Conservation (phyloP, 2,888 invertebrate species). For the Orchesella flavescens region DNA sequence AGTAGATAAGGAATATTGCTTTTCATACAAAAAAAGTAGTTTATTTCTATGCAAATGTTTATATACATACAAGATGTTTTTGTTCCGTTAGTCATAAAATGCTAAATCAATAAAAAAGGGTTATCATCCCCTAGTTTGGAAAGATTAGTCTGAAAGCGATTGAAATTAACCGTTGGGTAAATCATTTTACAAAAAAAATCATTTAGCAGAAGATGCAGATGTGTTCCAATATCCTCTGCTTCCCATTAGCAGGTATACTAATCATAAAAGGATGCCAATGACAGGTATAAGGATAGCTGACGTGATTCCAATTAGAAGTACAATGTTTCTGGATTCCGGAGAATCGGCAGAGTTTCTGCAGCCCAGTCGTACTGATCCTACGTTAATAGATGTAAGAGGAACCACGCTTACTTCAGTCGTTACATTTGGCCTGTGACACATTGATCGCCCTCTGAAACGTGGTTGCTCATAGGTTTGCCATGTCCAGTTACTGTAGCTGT, state of each 20-base stretch:
- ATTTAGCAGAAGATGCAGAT: no score
- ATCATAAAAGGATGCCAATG: slow-evolving; percentile 36
- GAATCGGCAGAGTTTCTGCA: slow-evolving; percentile 32
- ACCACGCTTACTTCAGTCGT: slow-evolving; percentile 25
- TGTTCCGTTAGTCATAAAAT: no score
- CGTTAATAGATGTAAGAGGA: background rate
- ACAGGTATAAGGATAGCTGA: slow-evolving; percentile 10
- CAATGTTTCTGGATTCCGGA: background rate
- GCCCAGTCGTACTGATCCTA: slow-evolving; percentile 48
- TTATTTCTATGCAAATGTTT: no score
- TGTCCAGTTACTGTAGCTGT: slow-evolving; percentile 56
- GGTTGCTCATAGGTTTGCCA: slow-evolving; percentile 38
- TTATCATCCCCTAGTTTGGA: no score
- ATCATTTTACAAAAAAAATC: no score
- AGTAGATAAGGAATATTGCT: no score
- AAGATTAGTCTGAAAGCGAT: no score
- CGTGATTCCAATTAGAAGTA: background rate
- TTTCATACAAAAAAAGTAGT: no score
- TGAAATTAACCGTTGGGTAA: no score
- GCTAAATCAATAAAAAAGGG: no score
- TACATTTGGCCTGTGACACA: slow-evolving; percentile 2
- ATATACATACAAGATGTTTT: no score
- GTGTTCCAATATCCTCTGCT: slow-evolving; percentile 12
- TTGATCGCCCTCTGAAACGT: slow-evolving; percentile 21
- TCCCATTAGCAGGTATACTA: slow-evolving; percentile 22